Base-by-base conservation (phyloP, 2,797 vertebrate genomes). In the Enteromius mattozi region DNA sequence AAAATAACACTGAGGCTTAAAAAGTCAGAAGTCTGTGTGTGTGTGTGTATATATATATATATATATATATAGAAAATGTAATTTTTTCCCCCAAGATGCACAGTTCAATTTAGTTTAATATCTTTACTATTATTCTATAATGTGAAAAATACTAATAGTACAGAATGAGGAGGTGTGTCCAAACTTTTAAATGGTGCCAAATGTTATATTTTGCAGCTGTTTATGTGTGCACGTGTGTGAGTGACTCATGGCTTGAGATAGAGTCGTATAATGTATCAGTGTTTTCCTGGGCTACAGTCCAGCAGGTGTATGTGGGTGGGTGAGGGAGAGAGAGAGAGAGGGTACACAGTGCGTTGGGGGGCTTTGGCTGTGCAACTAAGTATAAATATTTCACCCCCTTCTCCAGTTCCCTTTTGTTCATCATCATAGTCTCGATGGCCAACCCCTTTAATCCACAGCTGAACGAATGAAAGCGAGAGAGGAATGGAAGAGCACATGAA, bases 371-470 rank as follows among this genome's bases (percentile, higher is more conserved):
- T 87, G 84, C 59, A 87, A 92, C 91, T 90, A 86, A 93, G 91
- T 93, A 94, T 94, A 83, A 95, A 95, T 94, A 93, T 92, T 94
- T 94, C 59, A 93, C 85, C 87, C 88, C 86, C 66, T 87, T 92
- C 92, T 95, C 94, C 89, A 61, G 59, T 95, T 95, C 78, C 94
- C 90, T 91, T 94, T 94, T 94, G 93, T 93, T 85, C 78, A 89
- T 88, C 51, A 63, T 24, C 86, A 86, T 82, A 89, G 87, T 88
- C 86, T 86, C 6, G 3, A 79, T 72, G 75, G 84, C 76, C 87
- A 84, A 74, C 83, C 84, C 81, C 89, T 84, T 88, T 91, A 86
- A 85, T 61, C 49, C 80, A 82, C 70, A 88, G 70, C 65, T 76
- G 76, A 86, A 74, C 33, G 45, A 78, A 80, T 70, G 78, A 69